Conservation (phyloP, 2,888 invertebrate species). For the Electrophaes corylata region DNA sequence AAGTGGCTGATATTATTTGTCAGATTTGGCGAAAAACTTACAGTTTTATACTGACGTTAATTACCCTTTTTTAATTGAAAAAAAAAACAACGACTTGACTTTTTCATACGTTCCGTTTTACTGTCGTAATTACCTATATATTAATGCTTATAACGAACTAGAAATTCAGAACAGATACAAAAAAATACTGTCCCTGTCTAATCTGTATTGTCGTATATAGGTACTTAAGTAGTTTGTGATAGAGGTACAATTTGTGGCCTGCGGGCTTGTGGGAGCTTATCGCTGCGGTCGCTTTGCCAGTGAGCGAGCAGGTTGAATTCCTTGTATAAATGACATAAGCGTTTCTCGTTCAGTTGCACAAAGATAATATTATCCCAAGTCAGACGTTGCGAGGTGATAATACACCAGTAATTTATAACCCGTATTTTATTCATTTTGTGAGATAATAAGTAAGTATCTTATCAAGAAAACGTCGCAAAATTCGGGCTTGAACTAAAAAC, state of each 20-base stretch:
- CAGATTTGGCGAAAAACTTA: too few species aligned
- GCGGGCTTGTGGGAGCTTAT: slow-evolving; percentile 9
- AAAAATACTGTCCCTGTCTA: too few species aligned
- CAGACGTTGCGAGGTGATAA: not conserved
- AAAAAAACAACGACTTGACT: too few species aligned
- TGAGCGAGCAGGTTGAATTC: slow-evolving; percentile 5
- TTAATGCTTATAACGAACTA: too few species aligned
- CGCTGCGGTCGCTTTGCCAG: slow-evolving; percentile 10
- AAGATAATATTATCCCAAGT: not conserved
- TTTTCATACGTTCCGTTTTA: too few species aligned
- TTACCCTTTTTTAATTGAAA: too few species aligned
- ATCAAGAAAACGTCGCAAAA: not conserved
- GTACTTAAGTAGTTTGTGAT: not conserved
- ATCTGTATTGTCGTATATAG: too few species aligned
- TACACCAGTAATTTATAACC: not conserved
- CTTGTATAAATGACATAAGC: not conserved
- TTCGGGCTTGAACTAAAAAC: not conserved
- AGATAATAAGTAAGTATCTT: not conserved
- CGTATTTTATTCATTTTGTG: not conserved
- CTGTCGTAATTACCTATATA: too few species aligned
- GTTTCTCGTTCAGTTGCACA: not conserved
- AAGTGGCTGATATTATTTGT: too few species aligned
- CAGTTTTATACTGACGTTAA: too few species aligned
- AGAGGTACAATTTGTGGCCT: not conserved
- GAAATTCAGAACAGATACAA: too few species aligned